Evolutionary conservation across 2,797 vertebrate genomes (phyloP), one percentile per base, ranked within the genome.

Genomic region (Poecilia wingei): DNA sequence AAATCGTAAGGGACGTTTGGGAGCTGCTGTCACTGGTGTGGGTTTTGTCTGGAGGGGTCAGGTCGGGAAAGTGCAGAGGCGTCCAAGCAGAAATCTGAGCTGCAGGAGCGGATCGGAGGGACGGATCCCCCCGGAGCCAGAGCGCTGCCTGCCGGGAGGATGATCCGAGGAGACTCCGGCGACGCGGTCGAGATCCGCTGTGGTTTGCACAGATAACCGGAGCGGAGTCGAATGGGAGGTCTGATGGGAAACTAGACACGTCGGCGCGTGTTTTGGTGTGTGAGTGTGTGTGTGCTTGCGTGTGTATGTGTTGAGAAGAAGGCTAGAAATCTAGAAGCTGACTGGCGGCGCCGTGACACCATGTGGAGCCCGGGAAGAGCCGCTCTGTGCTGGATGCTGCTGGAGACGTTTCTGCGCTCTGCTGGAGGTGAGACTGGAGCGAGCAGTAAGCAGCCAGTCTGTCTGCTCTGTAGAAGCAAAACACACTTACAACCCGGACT

Each of bases 361-460:
- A 96, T 96, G 96, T 84, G 93, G 91, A 91, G 43, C 59, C 78
- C 80, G 41, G 76, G 86, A 88, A 82, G 86, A 76, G 86, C 88
- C 4, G 87, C 91, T 25, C 57, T 95, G 61, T 88, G 88, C 83
- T 95, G 85, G 85, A 2, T 91, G 85, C 51, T 96, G 0, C 82
- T 96, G 81, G 75, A 91, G 68, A 82, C 90, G 16, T 53, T 91
- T 2, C 76, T 91, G 66, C 92, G 78, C 83, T 31, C 75, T 12
- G 89, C 87, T 39, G 45, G 79, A 93, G 96, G 96, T 96, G 87
- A 8, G 31, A 77, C 51, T 9, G 22, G 1, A 51, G 49, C 31
- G 6, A 64, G 7, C 31, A 18, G 55, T 4, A 57, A 12, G n/a
- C 55, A n/a, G 28, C 5, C n/a, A 14, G 31, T 18, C 59, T 14